Conservation (phyloP, 2,888 invertebrate species). For the Pycnomerus fuliginosus region DNA sequence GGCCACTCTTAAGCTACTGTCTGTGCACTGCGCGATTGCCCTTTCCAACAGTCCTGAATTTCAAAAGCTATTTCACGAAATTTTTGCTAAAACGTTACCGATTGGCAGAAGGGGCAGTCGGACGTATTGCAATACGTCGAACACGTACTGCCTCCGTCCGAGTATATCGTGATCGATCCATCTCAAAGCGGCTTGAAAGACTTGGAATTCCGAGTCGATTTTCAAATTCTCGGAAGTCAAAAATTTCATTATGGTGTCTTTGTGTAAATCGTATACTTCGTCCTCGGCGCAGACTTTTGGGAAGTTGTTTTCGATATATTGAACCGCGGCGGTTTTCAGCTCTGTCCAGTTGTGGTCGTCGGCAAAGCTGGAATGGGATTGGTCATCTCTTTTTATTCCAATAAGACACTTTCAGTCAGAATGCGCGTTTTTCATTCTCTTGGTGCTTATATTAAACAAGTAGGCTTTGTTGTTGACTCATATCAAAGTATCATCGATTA, state of each 20-base stretch:
- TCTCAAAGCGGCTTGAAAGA: slow-evolving; percentile 80
- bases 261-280: slow-evolving; percentile 81
- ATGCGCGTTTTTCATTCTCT: no score
- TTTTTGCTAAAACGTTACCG: slow-evolving; percentile 29
- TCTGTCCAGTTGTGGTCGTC: slow-evolving; percentile 83
- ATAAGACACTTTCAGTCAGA: not conserved
- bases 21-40: slow-evolving; percentile 73
- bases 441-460: no score
- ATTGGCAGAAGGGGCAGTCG: slow-evolving; percentile 82
- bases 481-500: no score
- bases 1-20: slow-evolving; percentile 67
- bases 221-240: slow-evolving; percentile 82
- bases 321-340: slow-evolving; percentile 73
- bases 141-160: slow-evolving; percentile 77
- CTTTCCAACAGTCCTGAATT: slow-evolving; percentile 67
- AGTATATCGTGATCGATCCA: slow-evolving; percentile 85
- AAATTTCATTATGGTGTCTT: slow-evolving; percentile 73
- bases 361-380: slow-evolving; percentile 65
- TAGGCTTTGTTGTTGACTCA: no score
- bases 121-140: slow-evolving; percentile 80
- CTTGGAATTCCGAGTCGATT: slow-evolving; percentile 88
- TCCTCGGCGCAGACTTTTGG: slow-evolving; percentile 77
- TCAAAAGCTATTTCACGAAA: not conserved
- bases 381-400: no score
- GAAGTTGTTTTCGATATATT: slow-evolving; percentile 84